Evolutionary conservation across 2,797 vertebrate species (phyloP).

Genomic region (Neoniphon sammara): DNA sequence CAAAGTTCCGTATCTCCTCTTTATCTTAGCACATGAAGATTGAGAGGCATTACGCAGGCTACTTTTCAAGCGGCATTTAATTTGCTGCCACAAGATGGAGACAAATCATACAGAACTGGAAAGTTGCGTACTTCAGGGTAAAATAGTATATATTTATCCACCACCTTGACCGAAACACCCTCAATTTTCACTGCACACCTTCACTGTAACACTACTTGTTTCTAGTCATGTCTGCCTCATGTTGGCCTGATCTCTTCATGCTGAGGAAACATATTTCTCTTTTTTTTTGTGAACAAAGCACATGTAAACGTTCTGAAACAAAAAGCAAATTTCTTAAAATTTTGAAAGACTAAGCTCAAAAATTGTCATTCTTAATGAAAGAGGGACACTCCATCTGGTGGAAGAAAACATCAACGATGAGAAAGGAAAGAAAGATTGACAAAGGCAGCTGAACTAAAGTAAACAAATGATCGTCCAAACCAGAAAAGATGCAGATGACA

Average conservation of each 20-base stretch:
- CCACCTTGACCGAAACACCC: no score
- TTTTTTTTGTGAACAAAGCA: background rate
- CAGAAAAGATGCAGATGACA: slow-evolving; percentile 56
- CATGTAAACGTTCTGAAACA: slow-evolving; percentile 30
- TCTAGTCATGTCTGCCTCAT: background rate
- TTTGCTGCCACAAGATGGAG: no score
- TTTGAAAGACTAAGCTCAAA: slow-evolving; percentile 10
- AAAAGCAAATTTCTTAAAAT: slow-evolving; percentile 38
- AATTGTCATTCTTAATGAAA: slow-evolving; percentile 26
- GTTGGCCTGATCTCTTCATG: background rate
- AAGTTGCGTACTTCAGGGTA: no score
- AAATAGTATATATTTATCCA: no score
- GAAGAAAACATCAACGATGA: slow-evolving; percentile 25
- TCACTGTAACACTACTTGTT: background rate
- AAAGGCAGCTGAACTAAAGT: slow-evolving; percentile 50
- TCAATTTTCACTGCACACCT: no score
- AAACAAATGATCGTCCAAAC: slow-evolving; percentile 65
- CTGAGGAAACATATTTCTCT: background rate
- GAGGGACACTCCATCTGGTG: background rate
- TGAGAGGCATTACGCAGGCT: no score
- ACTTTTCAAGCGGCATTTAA: no score
- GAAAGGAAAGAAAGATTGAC: slow-evolving; percentile 28
- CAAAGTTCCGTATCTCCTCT: no score
- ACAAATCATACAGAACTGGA: no score
- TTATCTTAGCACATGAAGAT: no score